These are phyloP conservation scores for Drosophila bipectinata DNA, from an alignment of 1,140 invertebrate genomes.

Conservation along the genomic window DNA sequence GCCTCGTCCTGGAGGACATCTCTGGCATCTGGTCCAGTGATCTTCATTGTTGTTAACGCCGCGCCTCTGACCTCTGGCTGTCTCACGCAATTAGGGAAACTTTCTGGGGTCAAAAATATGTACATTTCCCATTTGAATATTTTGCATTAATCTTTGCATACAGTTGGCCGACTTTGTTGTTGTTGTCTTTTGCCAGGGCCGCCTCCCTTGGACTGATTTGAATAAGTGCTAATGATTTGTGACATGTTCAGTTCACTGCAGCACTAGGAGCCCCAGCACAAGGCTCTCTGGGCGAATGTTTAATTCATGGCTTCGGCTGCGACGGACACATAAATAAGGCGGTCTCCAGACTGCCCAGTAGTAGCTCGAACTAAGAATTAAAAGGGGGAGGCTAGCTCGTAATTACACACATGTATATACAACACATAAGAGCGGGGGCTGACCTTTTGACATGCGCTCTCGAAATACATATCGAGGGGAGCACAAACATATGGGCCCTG, in stretches of 20 bases:
- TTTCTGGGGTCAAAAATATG: constrained; percentile 64
- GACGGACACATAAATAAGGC: constrained; percentile 72
- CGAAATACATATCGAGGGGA: constrained; percentile 78
- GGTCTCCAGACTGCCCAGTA: constrained; percentile 48
- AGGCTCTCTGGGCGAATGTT: constrained; percentile 75
- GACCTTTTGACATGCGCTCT: constrained; percentile 80
- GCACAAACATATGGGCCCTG: constrained; percentile 45
- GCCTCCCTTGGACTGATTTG: constrained; percentile 51
- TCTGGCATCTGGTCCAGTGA: constrained; percentile 45
- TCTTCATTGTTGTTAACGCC: constrained; percentile 48
- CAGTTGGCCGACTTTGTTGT: constrained; percentile 23
- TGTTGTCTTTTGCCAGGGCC: constrained; percentile 10
- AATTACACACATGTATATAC: constrained; percentile 59
- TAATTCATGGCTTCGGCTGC: constrained; percentile 60
- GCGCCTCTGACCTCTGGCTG: constrained; percentile 61
- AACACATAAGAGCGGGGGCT: constrained; percentile 45
- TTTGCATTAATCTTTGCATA: constrained; percentile 52
- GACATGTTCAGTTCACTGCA: constrained; percentile 57
- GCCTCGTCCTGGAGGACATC: constrained; percentile 21
- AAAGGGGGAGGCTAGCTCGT: constrained; percentile 71
- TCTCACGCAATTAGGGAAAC: constrained; percentile 71
- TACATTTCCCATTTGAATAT: constrained; percentile 62
- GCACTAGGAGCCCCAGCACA: background rate
- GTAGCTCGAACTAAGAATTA: constrained; percentile 64
- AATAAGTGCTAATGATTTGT: constrained; percentile 82